Base-by-base conservation (phyloP, 2,113 vertebrate genomes). In the Atlantisia rogersi region DNA sequence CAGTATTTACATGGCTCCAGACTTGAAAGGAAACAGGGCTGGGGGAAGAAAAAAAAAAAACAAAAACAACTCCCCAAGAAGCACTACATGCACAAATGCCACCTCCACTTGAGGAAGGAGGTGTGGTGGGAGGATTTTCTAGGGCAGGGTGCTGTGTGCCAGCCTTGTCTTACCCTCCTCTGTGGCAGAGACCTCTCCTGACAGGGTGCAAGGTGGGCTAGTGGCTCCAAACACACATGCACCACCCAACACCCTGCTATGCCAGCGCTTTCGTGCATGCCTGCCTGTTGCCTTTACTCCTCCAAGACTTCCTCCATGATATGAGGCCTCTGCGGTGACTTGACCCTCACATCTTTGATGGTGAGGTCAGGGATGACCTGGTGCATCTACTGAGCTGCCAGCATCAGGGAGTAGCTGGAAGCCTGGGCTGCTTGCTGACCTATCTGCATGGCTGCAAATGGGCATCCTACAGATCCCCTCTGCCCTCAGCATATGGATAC, bases 381-480 rank as follows among this genome's bases (percentile, higher is more conserved):
- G 21, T 52, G 50, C 24, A 52, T 25, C 50, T 52, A 52, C 50
- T 52, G 50, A 11, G 1, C 59, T 89, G 25, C 31, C 0, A 0
- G 15, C 5, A 1, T 29, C 26, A 9, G 21, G 48, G 39, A 64
- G 24, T 18, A 55, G 16, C 64, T n/a, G 74, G 68, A 64, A 74
- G 55, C 21, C 37, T n/a, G 71, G 50, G 31, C 31, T 0, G 0
- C 68, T 68, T 0, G 0, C 53, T 63, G 53, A 35, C 20, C 24
- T 29, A 1, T 21, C 52, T 44, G 21, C 19, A 12, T 50, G 59
- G 31, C 83, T 92, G 60, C 56, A 55, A 16, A 7, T 6, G 22
- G 39, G 17, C 46, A 46, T 48, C 59, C 62, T 64, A 5, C 35
- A 76, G 55, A 53, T 37, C 32, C 37, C 7, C 2, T 46, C 12